Conservation (phyloP, 2,797 vertebrate species). For the Cuniculus paca region DNA sequence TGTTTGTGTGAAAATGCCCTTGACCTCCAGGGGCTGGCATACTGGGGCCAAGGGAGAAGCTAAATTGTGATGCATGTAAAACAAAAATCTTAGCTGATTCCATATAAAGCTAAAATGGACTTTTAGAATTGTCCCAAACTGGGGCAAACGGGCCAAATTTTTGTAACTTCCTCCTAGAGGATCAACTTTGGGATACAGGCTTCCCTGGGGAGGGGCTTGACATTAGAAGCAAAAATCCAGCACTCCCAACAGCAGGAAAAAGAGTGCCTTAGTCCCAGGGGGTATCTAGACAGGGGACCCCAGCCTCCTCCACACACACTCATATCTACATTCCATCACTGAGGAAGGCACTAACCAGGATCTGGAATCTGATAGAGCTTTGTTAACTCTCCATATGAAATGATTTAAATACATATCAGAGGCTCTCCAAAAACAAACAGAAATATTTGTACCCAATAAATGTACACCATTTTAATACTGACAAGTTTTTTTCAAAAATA, state of each 20-base stretch:
- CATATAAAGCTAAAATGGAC: neutral
- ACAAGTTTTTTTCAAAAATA: neutral
- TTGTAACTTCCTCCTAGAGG: neutral
- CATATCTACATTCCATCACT: neutral
- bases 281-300: too few relatives aligned
- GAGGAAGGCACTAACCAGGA: neutral
- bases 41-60: neutral
- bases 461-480: neutral
- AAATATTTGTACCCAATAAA: neutral
- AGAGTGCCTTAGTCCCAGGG: neutral
- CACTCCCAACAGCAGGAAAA: rapidly evolving
- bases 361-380: neutral
- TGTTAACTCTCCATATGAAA: neutral
- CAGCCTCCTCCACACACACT: neutral
- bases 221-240: neutral
- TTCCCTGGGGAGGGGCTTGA: neutral
- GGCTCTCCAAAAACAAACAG: neutral
- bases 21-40: neutral
- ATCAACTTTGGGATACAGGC: neutral
- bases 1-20: neutral
- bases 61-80: neutral
- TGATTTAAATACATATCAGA: neutral
- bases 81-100: neutral
- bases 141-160: neutral
- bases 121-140: neutral